Conservation (phyloP, 2,888 invertebrate species). For the Campoletis raptor region DNA sequence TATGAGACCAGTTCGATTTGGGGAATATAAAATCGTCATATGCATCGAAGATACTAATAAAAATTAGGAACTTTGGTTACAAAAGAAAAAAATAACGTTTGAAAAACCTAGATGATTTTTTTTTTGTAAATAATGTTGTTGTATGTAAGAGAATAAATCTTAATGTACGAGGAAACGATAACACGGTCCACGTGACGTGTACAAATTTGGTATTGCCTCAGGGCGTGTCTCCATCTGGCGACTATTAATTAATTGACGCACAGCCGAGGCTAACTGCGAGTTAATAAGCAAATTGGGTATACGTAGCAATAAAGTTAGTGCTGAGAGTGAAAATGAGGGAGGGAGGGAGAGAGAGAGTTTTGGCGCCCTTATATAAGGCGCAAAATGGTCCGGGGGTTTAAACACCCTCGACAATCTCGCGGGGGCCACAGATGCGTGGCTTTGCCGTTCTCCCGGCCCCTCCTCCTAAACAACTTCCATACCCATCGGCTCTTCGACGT, state of each 20-base stretch:
- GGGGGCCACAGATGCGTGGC: conserved; percentile 84
- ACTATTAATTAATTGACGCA: conserved; percentile 84
- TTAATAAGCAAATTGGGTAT: conserved; percentile 84
- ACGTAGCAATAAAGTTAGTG: conserved; percentile 83
- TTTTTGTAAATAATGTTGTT: not conserved
- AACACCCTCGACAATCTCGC: conserved; percentile 80
- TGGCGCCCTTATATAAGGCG: conserved; percentile 64
- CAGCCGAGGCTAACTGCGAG: conserved; percentile 84
- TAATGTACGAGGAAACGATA: conserved; percentile 34
- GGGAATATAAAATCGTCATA: too few relatives aligned
- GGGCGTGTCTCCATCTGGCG: conserved; percentile 82
- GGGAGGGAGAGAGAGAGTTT: conserved; percentile 61
- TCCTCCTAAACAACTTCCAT: conserved; percentile 59
- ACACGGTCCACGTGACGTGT: conserved; percentile 59
- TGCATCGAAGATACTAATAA: too few relatives aligned
- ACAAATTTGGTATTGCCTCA: conserved; percentile 62
- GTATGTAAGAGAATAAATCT: not conserved
- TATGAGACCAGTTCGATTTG: too few relatives aligned
- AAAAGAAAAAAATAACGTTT: too few relatives aligned
- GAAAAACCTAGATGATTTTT: not conserved
- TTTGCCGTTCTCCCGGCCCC: conserved; percentile 76
- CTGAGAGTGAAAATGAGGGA: conserved; percentile 71
- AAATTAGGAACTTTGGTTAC: too few relatives aligned
- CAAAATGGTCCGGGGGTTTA: conserved; percentile 69
- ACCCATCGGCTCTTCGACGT: conserved; percentile 62